Percentiles rank a stretch among this genome's conserved stretches.
Evolutionary conservation across 2,113 vertebrate species (phyloP).

Genomic region (Sapayoa aenigma): DNA sequence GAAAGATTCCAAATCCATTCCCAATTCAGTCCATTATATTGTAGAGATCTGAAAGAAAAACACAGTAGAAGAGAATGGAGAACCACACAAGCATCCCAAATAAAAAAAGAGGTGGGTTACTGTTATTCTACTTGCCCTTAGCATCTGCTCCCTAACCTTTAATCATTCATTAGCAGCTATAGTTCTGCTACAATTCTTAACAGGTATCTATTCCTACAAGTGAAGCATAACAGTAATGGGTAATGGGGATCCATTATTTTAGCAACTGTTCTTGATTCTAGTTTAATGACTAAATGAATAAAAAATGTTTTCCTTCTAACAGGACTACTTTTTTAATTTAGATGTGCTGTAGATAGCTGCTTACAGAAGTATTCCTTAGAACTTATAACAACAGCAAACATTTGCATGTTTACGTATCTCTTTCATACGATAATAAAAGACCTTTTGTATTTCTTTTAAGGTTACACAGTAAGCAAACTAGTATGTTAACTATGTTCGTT

Average conservation of each 20-base stretch:
- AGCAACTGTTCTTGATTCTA: not conserved
- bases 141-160: not conserved
- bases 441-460: not conserved
- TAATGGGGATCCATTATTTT: not conserved
- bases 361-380: not conserved
- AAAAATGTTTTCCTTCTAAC: not conserved
- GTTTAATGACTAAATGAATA: not conserved
- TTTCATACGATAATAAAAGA: not conserved
- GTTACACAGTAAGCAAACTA: not conserved
- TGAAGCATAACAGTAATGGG: not conserved
- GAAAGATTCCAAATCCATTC: not conserved
- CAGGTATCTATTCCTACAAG: not conserved
- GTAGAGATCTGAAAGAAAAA: not conserved
- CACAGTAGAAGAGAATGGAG: not conserved
- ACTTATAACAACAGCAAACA: not conserved
- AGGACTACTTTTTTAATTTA: not conserved
- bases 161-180: constrained; percentile 12
- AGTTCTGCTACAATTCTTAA: not conserved
- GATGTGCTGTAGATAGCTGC: not conserved
- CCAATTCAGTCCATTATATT: not conserved
- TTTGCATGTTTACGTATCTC: not conserved
- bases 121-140: not conserved
- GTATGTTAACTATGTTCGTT: not conserved
- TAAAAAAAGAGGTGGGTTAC: not conserved
- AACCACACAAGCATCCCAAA: not conserved